Percentiles rank a stretch among this genome's conserved stretches.
Evolutionary conservation across 2,113 vertebrate species (phyloP).

Genomic region (Nannobrachium achirus): DNA sequence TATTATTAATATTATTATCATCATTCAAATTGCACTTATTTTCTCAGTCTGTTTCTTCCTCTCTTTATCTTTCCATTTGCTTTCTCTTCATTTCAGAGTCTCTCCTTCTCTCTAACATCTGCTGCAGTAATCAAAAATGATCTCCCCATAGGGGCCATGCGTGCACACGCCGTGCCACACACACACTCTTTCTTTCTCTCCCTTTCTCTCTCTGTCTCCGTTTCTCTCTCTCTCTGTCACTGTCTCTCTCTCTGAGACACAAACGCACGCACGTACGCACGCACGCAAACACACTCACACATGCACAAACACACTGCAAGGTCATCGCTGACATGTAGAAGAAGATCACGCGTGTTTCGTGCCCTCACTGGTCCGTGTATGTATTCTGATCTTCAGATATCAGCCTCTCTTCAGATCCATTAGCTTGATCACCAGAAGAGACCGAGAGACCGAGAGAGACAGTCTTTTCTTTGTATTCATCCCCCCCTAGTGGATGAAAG

Average conservation of each 20-base stretch:
- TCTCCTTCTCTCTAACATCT: conserved; percentile 50
- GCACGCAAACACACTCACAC: too few relatives aligned
- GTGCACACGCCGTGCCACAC: conserved; percentile 25
- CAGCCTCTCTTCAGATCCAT: not conserved
- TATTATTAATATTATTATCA: too few relatives aligned
- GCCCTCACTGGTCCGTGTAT: not conserved
- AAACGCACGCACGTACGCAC: too few relatives aligned
- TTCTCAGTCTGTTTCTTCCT: too few relatives aligned
- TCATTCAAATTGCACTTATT: too few relatives aligned
- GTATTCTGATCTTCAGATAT: not conserved
- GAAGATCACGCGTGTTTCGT: not conserved
- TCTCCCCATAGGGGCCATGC: conserved; percentile 52
- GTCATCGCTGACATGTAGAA: too few relatives aligned
- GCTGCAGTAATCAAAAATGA: conserved; percentile 62
- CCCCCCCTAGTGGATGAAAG: conserved; percentile 63
- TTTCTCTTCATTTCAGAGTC: not conserved
- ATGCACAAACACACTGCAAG: too few relatives aligned
- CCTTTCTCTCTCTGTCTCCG: too few relatives aligned
- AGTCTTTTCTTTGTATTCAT: conserved; percentile 46
- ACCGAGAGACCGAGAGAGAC: not conserved
- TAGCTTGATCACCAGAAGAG: not conserved
- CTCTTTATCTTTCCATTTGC: conserved; percentile 9
- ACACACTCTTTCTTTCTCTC: not conserved
- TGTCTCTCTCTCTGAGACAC: not conserved
- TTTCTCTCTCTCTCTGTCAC: too few relatives aligned